Evolutionary conservation across 2,888 invertebrate species (phyloP), one percentile per base, ranked within the genome.

Genomic region (Latheticus oryzae): DNA sequence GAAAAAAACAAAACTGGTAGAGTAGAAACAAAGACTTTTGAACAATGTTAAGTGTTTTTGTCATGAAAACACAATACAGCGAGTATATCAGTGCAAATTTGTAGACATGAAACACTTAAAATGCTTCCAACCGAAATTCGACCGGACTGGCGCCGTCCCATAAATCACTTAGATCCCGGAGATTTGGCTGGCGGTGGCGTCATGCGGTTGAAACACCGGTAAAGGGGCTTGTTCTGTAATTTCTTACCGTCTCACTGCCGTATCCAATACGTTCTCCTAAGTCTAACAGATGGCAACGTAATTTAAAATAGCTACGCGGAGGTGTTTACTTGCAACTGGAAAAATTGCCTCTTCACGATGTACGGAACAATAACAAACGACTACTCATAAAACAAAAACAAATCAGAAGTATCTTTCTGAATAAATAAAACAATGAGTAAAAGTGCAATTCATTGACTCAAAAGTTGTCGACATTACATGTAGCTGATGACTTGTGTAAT

Each of bases 161-260:
- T 51, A 51, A 51, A 51, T 51, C 51, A 51, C 24, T 30, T 13
- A 40, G 21, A 51, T 38, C 51, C 51, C 30, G 11, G 38, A 51
- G 51, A 51, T 51, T 51, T 51, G 51, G 38, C 30, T 51, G 19
- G 51, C 26, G 38, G 51, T 15, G 32, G 37, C 50, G 47, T 48
- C 35, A 16, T 37, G 48, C 35, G 48, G 35, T 48, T 35, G 48
- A 12, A 48, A 37, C 37, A 35, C 35, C 35, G 48, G 37, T 48
- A 24, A 13, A 11, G 11, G 32, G 26, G 37, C 35, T 24, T 37
- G 48, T 48, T 35, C 23, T 17, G 48, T 48, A 48, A 48, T 48
- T 48, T 48, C 48, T 24, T 48, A 48, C 26, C 35, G 47, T 23
- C 47, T 42, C 13, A 5, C 8, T 38, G 38, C 38, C 23, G 40